Evolutionary conservation across 1,140 invertebrate genomes (phyloP).

Genomic region (Zaprionus kolodkinae): DNA sequence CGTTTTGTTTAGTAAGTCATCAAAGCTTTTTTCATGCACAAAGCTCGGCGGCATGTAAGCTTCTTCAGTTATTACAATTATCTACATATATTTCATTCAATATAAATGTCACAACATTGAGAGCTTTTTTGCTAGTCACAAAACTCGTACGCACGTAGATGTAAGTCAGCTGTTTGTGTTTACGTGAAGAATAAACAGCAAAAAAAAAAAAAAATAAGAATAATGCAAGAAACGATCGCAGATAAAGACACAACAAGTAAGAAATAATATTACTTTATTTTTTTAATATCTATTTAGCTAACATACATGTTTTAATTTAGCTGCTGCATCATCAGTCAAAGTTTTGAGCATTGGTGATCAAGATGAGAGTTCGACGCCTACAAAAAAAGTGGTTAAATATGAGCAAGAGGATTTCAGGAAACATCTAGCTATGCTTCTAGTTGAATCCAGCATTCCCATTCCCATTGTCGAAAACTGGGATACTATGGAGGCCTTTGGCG

Average conservation of each 20-base stretch:
- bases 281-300: neutral
- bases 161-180: neutral
- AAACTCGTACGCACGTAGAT: neutral
- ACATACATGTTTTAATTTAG: neutral
- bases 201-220: neutral
- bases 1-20: neutral
- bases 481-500: neutral
- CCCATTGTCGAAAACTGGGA: neutral
- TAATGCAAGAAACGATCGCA: neutral
- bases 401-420: neutral
- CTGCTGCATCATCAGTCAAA: neutral
- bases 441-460: neutral
- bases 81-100: neutral
- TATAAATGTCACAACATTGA: neutral
- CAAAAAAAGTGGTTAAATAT: neutral
- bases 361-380: neutral
- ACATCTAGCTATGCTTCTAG: neutral
- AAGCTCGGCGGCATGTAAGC: neutral
- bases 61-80: no score
- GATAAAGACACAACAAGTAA: neutral
- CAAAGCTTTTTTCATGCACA: neutral
- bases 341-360: neutral
- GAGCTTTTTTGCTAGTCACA: slow-evolving; percentile 3
- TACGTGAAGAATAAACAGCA: neutral
- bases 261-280: neutral